Evolutionary conservation across 2,888 invertebrate species (phyloP), one percentile per base, ranked within the genome.

Genomic region (Rhingia campestris): DNA sequence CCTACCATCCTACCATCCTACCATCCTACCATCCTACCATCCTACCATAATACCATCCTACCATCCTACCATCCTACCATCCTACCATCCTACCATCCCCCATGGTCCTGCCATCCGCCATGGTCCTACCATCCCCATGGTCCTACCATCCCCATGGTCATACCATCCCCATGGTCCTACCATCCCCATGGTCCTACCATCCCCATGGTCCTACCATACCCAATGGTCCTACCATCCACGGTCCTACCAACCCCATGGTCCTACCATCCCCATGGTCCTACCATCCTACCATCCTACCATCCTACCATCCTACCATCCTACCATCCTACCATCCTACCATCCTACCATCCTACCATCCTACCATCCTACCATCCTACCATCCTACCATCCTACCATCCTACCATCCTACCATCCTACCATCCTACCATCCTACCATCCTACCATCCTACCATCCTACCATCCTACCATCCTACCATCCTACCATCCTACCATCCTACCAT

Each of bases 1-100:
- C 53, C 53, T 53, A 30, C 32, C 47, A 47, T 47, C 47, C 47
- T 47, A n/a, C 12, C 47, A 47, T 47, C 47, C 47, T 47, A n/a
- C 12, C 47, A 47, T 47, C 47, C 47, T 47, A 6, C 6, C 47
- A 47, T 47, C 47, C 47, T 47, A n/a, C 6, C 4, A 37, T 37
- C 37, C 14, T 14, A n/a, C 12, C 47, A 47, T 47, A n/a, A n/a
- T 47, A n/a, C 6, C 37, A 37, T 37, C 37, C 12, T 14, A n/a
- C 12, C 47, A 47, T 47, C 47, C 12, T 47, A n/a, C 6, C 37
- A 37, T 37, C 37, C 12, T 14, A n/a, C 12, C 47, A 47, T 47
- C 47, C 12, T 47, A n/a, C 6, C 14, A 47, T n/a, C n/a, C n/a
- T n/a, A n/a, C n/a, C n/a, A n/a, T n/a, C n/a, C n/a, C n/a, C n/a